A percentile compares a stretch with the other conserved stretches of the same genome.
Conservation (phyloP, 2,888 invertebrate species). For the Gastracanthus pulcherrimus region DNA sequence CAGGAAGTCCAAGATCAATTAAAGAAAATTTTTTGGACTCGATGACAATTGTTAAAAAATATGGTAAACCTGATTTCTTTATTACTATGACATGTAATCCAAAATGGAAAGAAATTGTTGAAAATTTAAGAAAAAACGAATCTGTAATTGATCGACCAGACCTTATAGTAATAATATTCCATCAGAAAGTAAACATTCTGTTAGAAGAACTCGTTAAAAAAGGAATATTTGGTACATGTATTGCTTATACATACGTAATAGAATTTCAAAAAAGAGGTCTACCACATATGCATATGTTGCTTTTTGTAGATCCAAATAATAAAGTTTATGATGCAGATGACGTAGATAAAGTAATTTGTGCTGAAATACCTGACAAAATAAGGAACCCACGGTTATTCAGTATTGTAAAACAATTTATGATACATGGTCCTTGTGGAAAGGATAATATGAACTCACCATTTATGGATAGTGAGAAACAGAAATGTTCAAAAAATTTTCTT, state of each 20-base stretch:
- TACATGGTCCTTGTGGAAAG: constrained; percentile 24
- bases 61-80: too few relatives aligned
- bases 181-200: background rate
- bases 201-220: constrained; percentile 2
- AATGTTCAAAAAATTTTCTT: constrained; percentile 23
- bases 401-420: constrained; percentile 28
- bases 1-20: too few relatives aligned
- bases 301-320: background rate
- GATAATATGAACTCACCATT: constrained; percentile 11
- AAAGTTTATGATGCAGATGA: constrained; percentile 12
- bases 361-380: constrained; percentile 13
- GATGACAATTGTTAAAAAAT: too few relatives aligned
- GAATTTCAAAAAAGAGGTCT: too few relatives aligned
- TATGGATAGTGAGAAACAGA: constrained; percentile 18
- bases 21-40: too few relatives aligned
- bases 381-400: background rate
- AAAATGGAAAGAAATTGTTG: too few relatives aligned
- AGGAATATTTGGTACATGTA: background rate
- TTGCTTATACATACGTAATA: background rate
- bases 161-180: too few relatives aligned
- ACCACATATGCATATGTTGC: constrained; percentile 19
- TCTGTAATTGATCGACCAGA: too few relatives aligned
- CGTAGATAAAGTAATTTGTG: constrained; percentile 7
- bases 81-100: too few relatives aligned
- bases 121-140: too few relatives aligned